Conservation (phyloP, 2,797 vertebrate genomes). For the Hylomyscus alleni region DNA sequence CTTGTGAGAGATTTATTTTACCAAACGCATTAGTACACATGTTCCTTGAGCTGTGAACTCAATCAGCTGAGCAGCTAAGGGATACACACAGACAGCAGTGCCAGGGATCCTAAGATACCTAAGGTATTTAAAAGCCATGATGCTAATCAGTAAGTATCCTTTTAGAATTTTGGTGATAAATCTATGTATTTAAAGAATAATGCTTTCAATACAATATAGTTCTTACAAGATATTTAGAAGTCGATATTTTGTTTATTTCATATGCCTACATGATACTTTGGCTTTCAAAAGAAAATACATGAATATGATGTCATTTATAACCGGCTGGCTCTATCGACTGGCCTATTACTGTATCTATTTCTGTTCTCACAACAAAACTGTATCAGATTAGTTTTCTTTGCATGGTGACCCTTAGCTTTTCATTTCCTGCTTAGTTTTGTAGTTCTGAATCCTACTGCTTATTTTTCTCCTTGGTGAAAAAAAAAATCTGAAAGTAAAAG, state of each 20-base stretch:
- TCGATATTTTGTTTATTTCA: not conserved
- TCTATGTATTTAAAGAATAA: not conserved
- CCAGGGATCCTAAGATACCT: not conserved
- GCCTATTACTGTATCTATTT: slow-evolving; percentile 24
- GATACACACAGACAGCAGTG: no score
- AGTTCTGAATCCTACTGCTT: not conserved
- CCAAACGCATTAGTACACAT: not conserved
- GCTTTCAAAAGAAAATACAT: slow-evolving; percentile 47
- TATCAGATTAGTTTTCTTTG: slow-evolving; percentile 67
- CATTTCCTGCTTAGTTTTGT: slow-evolving; percentile 51
- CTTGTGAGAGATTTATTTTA: not conserved
- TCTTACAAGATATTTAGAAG: slow-evolving; percentile 31
- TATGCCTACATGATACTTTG: not conserved
- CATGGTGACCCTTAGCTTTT: slow-evolving; percentile 40
- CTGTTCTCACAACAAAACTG: not conserved
- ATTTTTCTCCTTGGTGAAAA: slow-evolving; percentile 50
- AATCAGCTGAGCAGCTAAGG: not conserved
- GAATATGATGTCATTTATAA: slow-evolving; percentile 53
- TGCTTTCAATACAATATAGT: not conserved
- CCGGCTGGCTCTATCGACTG: not conserved
- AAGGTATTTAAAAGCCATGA: not conserved
- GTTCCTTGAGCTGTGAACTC: not conserved
- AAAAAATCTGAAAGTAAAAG: not conserved
- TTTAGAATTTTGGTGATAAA: not conserved
- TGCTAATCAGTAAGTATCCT: not conserved